Base-by-base conservation (phyloP, 2,888 invertebrate genomes). In the Perithous albicinctus region DNA sequence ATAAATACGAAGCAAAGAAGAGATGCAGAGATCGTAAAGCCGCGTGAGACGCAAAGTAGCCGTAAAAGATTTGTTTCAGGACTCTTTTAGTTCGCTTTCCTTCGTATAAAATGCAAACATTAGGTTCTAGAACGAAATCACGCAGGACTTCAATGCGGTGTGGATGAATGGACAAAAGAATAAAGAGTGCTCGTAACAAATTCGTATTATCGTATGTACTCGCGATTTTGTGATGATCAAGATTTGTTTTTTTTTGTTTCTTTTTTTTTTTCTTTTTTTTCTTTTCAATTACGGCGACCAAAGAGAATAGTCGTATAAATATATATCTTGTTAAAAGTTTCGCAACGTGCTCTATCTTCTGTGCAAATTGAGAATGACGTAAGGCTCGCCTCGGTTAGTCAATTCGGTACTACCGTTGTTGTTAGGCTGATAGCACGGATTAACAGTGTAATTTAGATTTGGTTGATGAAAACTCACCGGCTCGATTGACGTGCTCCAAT, bases 381-480 rank as follows among this genome's bases (percentile, higher is more conserved):
- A 93, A 86, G 93, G 93, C 87, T 92, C 93, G 79, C 91, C 91
- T 85, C 90, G 88, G 87, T 89, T 90, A 85, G 88, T 86, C 84
- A 86, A 79, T 82, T 88, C 86, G 56, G 82, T 85, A 64, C 83
- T 83, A 76, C 90, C 90, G 84, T 89, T 90, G 87, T 88, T 89
- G 89, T 91, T 93, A 88, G 91, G 91, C 84, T 92, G 92, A 87
- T 93, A 93, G 88, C 92, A 92, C 85, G 92, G 92, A 86, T 93
- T 93, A 86, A 92, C 89, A 88, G 92, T 92, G 85, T 91, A 93
- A 91, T 92, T 93, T 85, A 91, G 90, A 90, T 90, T 91, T 89
- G 92, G 90, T 87, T 93, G 92, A 91, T 93, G 92, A 86, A 90
- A 93, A 93, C 92, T 93, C 92, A 93, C 92, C 92, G 92, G 92